Evolutionary conservation across 2,797 vertebrate species (phyloP).

Genomic region (Mus spretus): DNA sequence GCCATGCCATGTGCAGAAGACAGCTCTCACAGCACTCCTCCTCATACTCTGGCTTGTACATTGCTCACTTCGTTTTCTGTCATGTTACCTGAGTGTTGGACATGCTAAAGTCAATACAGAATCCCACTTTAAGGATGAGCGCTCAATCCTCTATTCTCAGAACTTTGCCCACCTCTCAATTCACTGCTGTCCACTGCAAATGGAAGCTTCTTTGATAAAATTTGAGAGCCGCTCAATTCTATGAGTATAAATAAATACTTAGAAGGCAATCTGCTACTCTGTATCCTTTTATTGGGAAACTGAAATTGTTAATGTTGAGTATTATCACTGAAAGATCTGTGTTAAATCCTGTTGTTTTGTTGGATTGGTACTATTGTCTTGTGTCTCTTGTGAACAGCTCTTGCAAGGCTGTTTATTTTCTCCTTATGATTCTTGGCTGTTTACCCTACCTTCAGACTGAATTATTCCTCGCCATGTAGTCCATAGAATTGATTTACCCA

Average conservation of each 20-base stretch:
- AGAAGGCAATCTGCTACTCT: not conserved
- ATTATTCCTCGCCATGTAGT: not conserved
- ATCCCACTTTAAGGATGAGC: not conserved
- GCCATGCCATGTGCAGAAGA: not conserved
- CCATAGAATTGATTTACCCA: not conserved
- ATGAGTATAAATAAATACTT: not conserved
- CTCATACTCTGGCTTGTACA: not conserved
- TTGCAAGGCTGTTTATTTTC: not conserved
- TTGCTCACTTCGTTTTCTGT: not conserved
- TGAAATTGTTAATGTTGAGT: not conserved
- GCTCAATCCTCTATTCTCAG: not conserved
- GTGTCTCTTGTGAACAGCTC: not conserved
- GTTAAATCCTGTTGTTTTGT: not conserved
- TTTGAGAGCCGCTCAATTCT: not conserved
- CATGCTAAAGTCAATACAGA: not conserved
- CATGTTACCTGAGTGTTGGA: not conserved
- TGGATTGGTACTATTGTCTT: not conserved
- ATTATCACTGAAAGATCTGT: not conserved
- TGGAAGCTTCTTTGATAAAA: not conserved
- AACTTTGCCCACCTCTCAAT: not conserved
- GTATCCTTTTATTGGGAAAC: not conserved
- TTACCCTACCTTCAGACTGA: not conserved
- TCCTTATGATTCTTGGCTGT: not conserved
- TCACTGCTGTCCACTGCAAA: too few species aligned
- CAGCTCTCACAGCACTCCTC: too few species aligned